phyloP scores from a whole-genome alignment of 2,113 vertebrate species.

The Nematolebias whitei region DNA sequence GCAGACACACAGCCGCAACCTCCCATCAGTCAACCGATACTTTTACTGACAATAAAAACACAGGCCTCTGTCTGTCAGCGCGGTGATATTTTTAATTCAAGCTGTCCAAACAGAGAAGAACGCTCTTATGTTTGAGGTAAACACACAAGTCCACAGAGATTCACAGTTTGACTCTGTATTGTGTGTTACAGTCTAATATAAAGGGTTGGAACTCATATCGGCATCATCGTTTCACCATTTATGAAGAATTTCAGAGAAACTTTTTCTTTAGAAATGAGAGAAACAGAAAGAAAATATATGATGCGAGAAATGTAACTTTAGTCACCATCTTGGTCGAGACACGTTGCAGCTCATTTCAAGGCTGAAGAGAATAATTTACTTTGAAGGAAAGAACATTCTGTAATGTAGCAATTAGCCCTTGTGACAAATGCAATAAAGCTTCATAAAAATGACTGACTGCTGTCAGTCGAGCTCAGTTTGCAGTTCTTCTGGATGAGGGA shows the following conservation, averaged over 20 bases:
- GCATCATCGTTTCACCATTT: not conserved
- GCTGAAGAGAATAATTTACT: not conserved
- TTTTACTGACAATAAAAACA: slow-evolving; percentile 56
- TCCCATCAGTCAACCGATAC: slow-evolving; percentile 65
- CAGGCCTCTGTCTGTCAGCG: slow-evolving; percentile 54
- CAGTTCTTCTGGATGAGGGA: not conserved
- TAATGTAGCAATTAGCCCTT: not conserved
- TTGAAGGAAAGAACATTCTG: not conserved
- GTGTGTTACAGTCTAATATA: no score
- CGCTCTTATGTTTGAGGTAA: slow-evolving; percentile 46
- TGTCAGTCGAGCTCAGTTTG: not conserved
- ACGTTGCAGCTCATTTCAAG: no score
- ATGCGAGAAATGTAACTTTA: no score
- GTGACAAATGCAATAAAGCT: not conserved
- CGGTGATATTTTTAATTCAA: slow-evolving; percentile 67
- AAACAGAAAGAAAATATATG: no score
- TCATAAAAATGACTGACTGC: not conserved
- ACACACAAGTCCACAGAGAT: slow-evolving; percentile 22
- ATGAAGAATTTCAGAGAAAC: not conserved
- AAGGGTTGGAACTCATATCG: not conserved
- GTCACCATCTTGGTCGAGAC: no score
- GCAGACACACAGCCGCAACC: slow-evolving; percentile 65
- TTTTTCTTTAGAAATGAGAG: not conserved
- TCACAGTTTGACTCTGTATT: no score
- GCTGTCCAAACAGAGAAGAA: slow-evolving; percentile 43